Percentiles rank a stretch among this genome's conserved stretches.
Conservation (phyloP, 2,113 vertebrate species). For the Callionymus lyra region DNA sequence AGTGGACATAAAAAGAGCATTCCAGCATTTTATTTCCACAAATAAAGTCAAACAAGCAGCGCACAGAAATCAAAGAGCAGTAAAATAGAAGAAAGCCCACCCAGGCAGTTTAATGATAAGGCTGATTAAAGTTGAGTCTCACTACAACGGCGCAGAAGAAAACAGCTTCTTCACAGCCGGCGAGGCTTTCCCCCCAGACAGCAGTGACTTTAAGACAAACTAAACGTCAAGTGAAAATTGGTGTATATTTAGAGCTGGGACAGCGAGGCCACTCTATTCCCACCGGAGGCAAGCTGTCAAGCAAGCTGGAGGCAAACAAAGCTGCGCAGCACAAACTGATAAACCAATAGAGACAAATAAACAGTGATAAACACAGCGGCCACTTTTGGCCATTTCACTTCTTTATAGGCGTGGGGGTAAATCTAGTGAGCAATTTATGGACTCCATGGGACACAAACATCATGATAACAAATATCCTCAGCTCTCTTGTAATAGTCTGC, state of each 20-base stretch:
- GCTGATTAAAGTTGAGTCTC: constrained; percentile 2
- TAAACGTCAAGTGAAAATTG: constrained; percentile 54
- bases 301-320: constrained; percentile 65
- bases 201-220: constrained; percentile 41
- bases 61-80: too few species aligned
- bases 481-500: constrained; percentile 29
- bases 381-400: constrained; percentile 42
- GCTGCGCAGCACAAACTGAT: constrained; percentile 51
- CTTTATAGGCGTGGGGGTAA: constrained; percentile 39
- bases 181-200: constrained; percentile 26
- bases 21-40: too few species aligned
- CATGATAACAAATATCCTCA: constrained; percentile 48
- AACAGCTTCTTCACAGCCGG: constrained; percentile 18
- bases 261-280: constrained; percentile 55
- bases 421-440: constrained; percentile 49
- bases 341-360: constrained; percentile 61
- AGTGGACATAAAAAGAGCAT: too few species aligned
- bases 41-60: too few species aligned
- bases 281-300: constrained; percentile 56
- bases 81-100: too few species aligned
- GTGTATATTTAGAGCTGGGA: constrained; percentile 59
- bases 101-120: too few species aligned
- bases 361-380: constrained; percentile 56
- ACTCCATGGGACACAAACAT: constrained; percentile 50
- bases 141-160: constrained; percentile 4